Evolutionary conservation across 2,888 invertebrate genomes (phyloP).

Genomic region (Adineta ricciae): DNA sequence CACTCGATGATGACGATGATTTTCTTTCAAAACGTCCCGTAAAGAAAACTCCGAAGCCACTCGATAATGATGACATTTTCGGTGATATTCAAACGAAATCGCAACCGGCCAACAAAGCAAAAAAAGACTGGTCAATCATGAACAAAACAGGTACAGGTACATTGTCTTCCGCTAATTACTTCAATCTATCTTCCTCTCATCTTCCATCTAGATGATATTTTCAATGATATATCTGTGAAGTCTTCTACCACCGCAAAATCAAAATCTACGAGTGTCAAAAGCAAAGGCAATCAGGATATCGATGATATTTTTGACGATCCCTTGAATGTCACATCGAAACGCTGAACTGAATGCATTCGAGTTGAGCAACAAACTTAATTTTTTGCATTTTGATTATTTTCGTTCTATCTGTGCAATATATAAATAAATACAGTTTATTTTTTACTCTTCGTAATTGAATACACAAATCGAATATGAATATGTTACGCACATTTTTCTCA

Average conservation of each 20-base stretch:
- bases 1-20: conserved; percentile 3
- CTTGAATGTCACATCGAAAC: not conserved
- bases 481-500: not conserved
- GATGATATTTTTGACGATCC: conserved; percentile 19
- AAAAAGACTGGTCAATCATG: conserved; percentile 23
- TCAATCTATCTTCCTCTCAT: not conserved
- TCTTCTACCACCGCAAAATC: not conserved
- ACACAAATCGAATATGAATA: not conserved
- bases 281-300: not conserved
- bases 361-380: not conserved
- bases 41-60: not conserved
- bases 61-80: not conserved
- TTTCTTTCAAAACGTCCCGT: not conserved
- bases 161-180: too few relatives aligned
- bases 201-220: conserved; percentile 9
- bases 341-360: not conserved
- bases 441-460: not conserved
- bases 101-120: not conserved
- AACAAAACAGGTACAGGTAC: not conserved
- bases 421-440: not conserved
- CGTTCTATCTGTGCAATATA: not conserved
- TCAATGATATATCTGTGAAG: not conserved
- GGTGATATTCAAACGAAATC: not conserved
- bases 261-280: not conserved
- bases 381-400: not conserved